Base-by-base conservation (phyloP, 2,888 invertebrate species). In the Troides helena region DNA sequence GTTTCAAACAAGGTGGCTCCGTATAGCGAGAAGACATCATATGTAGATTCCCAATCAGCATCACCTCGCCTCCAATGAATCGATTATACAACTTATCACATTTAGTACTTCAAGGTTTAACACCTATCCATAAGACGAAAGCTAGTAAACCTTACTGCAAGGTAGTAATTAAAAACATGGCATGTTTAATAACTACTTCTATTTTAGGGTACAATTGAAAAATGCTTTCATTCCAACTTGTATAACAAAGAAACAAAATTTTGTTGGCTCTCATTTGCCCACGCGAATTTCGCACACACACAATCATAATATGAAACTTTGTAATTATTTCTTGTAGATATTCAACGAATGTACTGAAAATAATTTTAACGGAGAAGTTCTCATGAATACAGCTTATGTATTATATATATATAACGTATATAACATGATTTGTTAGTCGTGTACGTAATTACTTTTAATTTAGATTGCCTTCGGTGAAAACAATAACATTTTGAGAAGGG, bases 321-420 rank as follows among this genome's bases (percentile, higher is more conserved):
- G 21, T 58, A 43, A 65, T 53, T 30, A 21, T 57, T 57, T 62
- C 46, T 17, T 12, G 46, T 50, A 62, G 50, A 53, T 53, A 17
- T 6, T 46, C 25, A 30, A 43, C 23, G 36, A 30, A 62, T 50
- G 21, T 39, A 62, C 36, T 7, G 56, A 56, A 57, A 57, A 57
- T 57, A 6, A 57, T 57, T 57, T 57, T 12, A 57, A 21, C 23
- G 21, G 8, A 21, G n/a, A 4, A 8, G 5, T 57, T 57, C 3
- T 21, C 2, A 57, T 57, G 57, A 57, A 57, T n/a, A 21, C 21
- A 57, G 50, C 17, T 18, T 18, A 18, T 8, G 3, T 21, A 56
- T 2, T 56, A 23, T 1, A 50, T 50, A 18, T 14, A 14, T 17
- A 3, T 3, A 50, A 18, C 18, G 18, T 50, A 50, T 4, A 50